Evolutionary conservation across 2,797 vertebrate genomes (phyloP).

Genomic region (Peromyscus aztecus): DNA sequence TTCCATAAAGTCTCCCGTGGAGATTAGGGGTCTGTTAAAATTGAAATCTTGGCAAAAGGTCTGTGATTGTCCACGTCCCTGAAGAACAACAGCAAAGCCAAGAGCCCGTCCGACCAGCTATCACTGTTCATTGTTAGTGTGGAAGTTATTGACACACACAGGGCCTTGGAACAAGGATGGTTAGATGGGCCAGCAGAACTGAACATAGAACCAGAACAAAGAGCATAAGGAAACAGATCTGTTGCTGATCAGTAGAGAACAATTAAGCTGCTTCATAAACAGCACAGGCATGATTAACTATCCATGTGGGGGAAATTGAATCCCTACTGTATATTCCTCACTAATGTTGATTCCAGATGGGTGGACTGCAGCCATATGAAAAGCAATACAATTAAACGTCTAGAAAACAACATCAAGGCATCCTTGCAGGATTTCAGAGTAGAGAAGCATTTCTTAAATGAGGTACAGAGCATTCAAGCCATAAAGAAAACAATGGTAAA

Average conservation of each 20-base stretch:
- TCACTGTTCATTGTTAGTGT: not conserved
- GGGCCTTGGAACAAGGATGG: not conserved
- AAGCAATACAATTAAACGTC: not conserved
- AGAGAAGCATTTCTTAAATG: slow-evolving; percentile 1
- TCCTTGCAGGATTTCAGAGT: not conserved
- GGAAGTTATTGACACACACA: not conserved
- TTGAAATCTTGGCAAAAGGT: not conserved
- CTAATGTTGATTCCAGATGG: not conserved
- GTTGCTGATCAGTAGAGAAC: slow-evolving; percentile 15
- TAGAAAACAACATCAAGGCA: not conserved
- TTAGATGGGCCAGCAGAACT: not conserved
- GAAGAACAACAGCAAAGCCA: not conserved
- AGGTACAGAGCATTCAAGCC: not conserved
- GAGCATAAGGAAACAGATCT: not conserved
- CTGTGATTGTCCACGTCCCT: not conserved
- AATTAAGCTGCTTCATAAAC: slow-evolving; percentile 54
- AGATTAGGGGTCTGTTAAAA: slow-evolving; percentile 28
- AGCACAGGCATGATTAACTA: slow-evolving; percentile 40
- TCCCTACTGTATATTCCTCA: not conserved
- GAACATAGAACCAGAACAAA: slow-evolving; percentile 14
- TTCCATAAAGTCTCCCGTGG: not conserved
- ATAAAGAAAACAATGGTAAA: not conserved
- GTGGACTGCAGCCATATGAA: not conserved
- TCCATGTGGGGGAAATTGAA: slow-evolving; percentile 26
- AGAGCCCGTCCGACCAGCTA: not conserved